Evolutionary conservation across 2,797 vertebrate genomes (phyloP).

Genomic region (Allobates femoralis): DNA sequence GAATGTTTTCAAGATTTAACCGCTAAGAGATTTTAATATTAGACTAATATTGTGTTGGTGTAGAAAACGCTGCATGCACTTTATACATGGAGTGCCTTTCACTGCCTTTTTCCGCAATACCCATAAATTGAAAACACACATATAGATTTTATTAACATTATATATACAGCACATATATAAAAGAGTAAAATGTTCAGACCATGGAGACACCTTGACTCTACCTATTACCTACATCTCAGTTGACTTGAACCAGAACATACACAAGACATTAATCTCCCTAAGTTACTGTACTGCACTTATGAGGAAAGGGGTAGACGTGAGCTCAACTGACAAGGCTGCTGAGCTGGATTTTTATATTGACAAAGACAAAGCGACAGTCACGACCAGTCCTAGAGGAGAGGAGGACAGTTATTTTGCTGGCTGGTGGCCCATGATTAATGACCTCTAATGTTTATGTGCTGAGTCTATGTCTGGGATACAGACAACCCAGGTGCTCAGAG

Average conservation of each 20-base stretch:
- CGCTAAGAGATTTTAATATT: not conserved
- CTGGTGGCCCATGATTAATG: constrained; percentile 54
- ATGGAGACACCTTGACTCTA: constrained; percentile 2
- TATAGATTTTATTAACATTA: not conserved
- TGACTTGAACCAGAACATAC: constrained; percentile 47
- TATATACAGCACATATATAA: not conserved
- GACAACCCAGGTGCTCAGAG: constrained; percentile 53
- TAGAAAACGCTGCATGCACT: not conserved
- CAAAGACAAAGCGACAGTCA: constrained; percentile 56
- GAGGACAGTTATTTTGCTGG: constrained; percentile 41
- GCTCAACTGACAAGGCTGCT: constrained; percentile 49
- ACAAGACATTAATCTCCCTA: constrained; percentile 47
- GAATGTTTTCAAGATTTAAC: not conserved
- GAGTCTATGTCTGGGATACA: constrained; percentile 53
- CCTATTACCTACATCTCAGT: constrained; percentile 51
- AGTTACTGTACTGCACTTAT: constrained; percentile 37
- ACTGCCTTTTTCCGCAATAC: not conserved
- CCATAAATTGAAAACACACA: not conserved
- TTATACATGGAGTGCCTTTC: not conserved
- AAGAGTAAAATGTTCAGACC: not conserved
- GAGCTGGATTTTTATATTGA: constrained; percentile 56
- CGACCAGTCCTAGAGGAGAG: constrained; percentile 14
- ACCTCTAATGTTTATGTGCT: constrained; percentile 59
- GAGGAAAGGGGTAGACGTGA: not conserved
- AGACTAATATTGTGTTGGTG: not conserved